Evolutionary conservation across 2,113 vertebrate species (phyloP).

Genomic region (Strix aluco): DNA sequence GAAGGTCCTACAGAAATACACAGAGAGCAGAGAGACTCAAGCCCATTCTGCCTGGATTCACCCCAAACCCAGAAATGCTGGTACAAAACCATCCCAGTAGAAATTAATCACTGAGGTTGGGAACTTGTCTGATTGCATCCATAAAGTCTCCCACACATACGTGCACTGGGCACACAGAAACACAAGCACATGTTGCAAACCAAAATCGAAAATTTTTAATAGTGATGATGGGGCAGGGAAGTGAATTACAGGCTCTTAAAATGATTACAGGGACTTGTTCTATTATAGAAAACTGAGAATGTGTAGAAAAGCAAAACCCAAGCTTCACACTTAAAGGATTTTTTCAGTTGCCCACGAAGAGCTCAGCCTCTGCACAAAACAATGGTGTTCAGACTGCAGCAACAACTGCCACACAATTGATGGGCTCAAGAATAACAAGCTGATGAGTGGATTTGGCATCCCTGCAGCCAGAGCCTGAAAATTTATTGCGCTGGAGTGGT

Average conservation of each 20-base stretch:
- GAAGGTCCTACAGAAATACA: neutral
- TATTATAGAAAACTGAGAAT: neutral
- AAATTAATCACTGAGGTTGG: neutral
- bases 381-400: neutral
- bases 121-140: neutral
- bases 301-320: neutral
- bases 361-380: neutral
- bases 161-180: neutral
- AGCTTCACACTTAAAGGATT: neutral
- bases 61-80: neutral
- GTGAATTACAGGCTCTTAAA: neutral
- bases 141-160: accelerated
- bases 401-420: neutral
- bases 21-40: neutral
- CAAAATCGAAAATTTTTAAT: neutral
- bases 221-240: neutral
- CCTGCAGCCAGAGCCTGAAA: neutral
- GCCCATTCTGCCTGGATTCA: neutral
- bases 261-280: neutral
- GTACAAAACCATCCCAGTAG: neutral
- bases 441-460: neutral
- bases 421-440: neutral
- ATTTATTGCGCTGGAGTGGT: neutral
- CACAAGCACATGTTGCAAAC: accelerated
- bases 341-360: neutral